phyloP scores from a whole-genome alignment of 2,797 vertebrate genomes.

The Ciconia nigra region DNA sequence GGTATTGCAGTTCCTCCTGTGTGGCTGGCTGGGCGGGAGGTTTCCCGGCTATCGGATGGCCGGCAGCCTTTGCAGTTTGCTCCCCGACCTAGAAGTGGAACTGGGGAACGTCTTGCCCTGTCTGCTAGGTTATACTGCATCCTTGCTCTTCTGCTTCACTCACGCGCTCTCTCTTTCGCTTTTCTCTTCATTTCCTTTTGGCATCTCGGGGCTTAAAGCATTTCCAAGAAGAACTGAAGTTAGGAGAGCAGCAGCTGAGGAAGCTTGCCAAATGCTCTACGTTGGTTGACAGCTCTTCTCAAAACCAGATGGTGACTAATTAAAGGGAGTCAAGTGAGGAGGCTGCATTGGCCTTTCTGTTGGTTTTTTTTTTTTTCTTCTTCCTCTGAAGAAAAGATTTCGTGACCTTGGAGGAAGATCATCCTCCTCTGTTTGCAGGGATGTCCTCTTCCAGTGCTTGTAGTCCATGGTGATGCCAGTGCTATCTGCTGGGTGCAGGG shows the following conservation, averaged over 20 bases:
- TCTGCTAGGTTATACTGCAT: neutral
- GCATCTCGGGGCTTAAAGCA: neutral
- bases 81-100: neutral
- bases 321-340: constrained; percentile 37
- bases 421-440: neutral
- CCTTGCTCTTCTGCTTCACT: neutral
- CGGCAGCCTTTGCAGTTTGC: neutral
- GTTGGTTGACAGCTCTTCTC: constrained; percentile 19
- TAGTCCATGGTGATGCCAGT: accelerated
- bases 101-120: accelerated
- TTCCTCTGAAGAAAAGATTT: neutral
- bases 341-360: neutral
- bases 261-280: constrained; percentile 23
- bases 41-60: accelerated
- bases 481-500: neutral
- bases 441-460: neutral
- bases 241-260: constrained; percentile 22
- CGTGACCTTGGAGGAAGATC: neutral
- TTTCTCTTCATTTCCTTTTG: neutral
- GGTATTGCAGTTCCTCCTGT: neutral
- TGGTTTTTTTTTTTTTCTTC: neutral
- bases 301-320: constrained; percentile 56
- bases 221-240: constrained; percentile 5
- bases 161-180: neutral
- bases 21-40: neutral